Percentiles rank a stretch among this genome's conserved stretches.
These are phyloP conservation scores for Latheticus oryzae DNA, from an alignment of 2,888 invertebrate genomes.

Conservation along the genomic window DNA sequence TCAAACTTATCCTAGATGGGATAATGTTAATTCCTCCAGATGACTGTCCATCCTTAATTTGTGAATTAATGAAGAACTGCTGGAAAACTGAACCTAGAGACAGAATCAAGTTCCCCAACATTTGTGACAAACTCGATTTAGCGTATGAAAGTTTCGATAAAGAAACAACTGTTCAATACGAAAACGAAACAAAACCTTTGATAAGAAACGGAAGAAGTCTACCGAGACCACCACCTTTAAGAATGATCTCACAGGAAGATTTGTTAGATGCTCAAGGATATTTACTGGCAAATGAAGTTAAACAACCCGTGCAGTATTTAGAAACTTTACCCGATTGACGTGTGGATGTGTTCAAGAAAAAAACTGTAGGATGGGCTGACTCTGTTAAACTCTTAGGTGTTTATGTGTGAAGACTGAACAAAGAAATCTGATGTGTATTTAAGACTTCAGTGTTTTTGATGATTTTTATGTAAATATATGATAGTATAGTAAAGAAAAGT, in stretches of 20 bases:
- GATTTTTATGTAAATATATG: slow-evolving; percentile 7
- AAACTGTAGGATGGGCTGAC: slow-evolving; percentile 23
- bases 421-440: neutral
- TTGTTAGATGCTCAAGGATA: slow-evolving; percentile 77
- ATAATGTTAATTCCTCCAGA: slow-evolving; percentile 84
- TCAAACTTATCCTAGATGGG: slow-evolving; percentile 82
- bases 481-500: too few relatives aligned
- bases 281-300: slow-evolving; percentile 69
- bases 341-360: slow-evolving; percentile 14
- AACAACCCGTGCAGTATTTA: slow-evolving; percentile 62
- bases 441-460: slow-evolving; percentile 4
- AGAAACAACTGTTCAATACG: slow-evolving; percentile 44
- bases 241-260: slow-evolving; percentile 61
- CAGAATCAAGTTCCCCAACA: slow-evolving; percentile 78
- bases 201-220: slow-evolving; percentile 56
- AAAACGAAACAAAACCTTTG: slow-evolving; percentile 47
- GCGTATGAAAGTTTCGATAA: slow-evolving; percentile 51
- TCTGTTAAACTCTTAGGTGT: slow-evolving; percentile 25
- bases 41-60: slow-evolving; percentile 78
- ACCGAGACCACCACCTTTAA: slow-evolving; percentile 70
- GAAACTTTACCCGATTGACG: slow-evolving; percentile 61
- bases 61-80: slow-evolving; percentile 81
- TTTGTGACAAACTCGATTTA: slow-evolving; percentile 74
- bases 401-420: slow-evolving; percentile 18
- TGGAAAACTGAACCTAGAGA: slow-evolving; percentile 86